Evolutionary conservation across 2,113 vertebrate genomes (phyloP).

Genomic region (Eptatretus burgeri): DNA sequence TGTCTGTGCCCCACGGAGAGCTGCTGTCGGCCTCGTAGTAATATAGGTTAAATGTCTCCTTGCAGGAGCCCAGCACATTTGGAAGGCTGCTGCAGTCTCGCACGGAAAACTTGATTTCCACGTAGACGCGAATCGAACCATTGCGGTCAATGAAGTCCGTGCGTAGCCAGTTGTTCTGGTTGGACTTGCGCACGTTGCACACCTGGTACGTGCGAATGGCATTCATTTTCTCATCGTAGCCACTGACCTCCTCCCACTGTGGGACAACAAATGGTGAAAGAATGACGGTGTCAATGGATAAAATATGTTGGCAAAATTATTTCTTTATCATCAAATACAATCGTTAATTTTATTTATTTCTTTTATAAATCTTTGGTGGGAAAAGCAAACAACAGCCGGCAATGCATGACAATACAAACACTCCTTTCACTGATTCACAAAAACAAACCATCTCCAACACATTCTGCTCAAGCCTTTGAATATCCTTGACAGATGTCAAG

Average conservation of each 20-base stretch:
- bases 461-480: too few relatives aligned
- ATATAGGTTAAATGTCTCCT: constrained; percentile 88
- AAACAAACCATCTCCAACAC: too few relatives aligned
- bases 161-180: constrained; percentile 86
- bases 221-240: constrained; percentile 91
- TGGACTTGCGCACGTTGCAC: constrained; percentile 66
- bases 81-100: constrained; percentile 87
- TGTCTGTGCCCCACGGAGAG: constrained; percentile 75
- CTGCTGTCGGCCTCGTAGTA: constrained; percentile 49
- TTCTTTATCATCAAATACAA: too few relatives aligned
- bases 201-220: constrained; percentile 91
- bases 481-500: too few relatives aligned
- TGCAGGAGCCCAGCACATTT: constrained; percentile 71
- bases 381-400: too few relatives aligned
- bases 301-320: too few relatives aligned
- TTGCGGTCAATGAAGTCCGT: constrained; percentile 51
- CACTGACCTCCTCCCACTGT: constrained; percentile 91
- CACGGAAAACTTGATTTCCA: constrained; percentile 91
- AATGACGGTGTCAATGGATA: too few relatives aligned
- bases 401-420: too few relatives aligned
- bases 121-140: constrained; percentile 62
- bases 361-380: too few relatives aligned
- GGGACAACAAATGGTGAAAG: too few relatives aligned
- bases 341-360: too few relatives aligned
- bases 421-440: too few relatives aligned